Base-by-base conservation (phyloP, 23 tunicate species). In the Trididemnum clinides region DNA sequence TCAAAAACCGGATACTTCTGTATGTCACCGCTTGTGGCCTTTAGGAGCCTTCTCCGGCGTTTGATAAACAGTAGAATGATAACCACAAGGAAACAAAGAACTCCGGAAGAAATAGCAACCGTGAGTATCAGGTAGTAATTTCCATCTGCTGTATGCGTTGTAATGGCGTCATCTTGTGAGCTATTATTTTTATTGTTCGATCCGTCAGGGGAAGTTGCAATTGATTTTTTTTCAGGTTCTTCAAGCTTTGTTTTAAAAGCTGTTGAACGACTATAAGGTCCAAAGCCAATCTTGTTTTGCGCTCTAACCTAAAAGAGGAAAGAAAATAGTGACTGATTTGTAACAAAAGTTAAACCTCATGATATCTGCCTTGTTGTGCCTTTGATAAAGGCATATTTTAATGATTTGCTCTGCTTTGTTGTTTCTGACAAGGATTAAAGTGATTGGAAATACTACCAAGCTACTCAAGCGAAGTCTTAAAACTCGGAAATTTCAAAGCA, bases 1-100 rank as follows among this genome's bases (percentile, higher is more conserved):
- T 35, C 65, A 64, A 86, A 91, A n/a, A 69, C 89, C 1, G 96
- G 96, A 62, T 86, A 91, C 28, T 88, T 82, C 59, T 86, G 88
- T 25, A 86, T 33, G 29, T 91, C 91, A 19, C 37, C 32, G 38
- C 30, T 30, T 4, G 49, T 57, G 15, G 87, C 21, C 62, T 72
- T 91, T 1, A 25, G 50, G 34, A 65, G 50, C 34, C 37, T 62
- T 25, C 39, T 82, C 38, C 89, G 59, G 22, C 72, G 72, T 35
- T 59, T 71, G 5, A 91, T 51, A 64, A 64, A 81, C 20, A 87
- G 28, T 21, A 92, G 23, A 0, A 87, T 28, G 71, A 92, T 34
- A 19, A 80, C 85, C 2, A 64, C 64, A 33, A 92, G 58, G 12
- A 84, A 28, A 3, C 87, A 78, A 5, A 83, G 64, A n/a, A 83